Percentiles rank a stretch among this genome's conserved stretches.
phyloP scores from a whole-genome alignment of 2,888 invertebrate species.

The Epirrita christyi region DNA sequence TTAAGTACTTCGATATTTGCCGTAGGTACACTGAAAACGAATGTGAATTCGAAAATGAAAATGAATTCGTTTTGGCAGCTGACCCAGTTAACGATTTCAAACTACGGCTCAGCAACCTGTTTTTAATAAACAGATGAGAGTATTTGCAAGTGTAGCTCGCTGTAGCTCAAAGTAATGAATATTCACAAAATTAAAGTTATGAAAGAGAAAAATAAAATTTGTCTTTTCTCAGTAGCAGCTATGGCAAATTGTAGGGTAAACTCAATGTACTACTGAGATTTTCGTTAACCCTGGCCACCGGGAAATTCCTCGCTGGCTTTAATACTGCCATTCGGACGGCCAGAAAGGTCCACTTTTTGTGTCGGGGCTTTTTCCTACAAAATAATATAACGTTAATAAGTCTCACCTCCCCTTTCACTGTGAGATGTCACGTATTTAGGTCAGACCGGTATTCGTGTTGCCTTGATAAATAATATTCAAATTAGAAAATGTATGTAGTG shows the following conservation, averaged over 20 bases:
- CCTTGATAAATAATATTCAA: constrained; percentile 57
- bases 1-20: constrained; percentile 2
- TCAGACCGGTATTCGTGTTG: constrained; percentile 52
- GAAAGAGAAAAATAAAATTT: constrained; percentile 9
- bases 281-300: constrained; percentile 40
- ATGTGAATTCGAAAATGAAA: no score
- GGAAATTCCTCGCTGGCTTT: constrained; percentile 57
- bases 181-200: constrained; percentile 17
- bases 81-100: constrained; percentile 23
- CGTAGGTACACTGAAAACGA: neutral
- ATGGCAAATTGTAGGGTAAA: constrained; percentile 34
- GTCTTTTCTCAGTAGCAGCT: constrained; percentile 9
- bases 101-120: constrained; percentile 22
- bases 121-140: constrained; percentile 25
- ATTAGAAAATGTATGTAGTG: constrained; percentile 47
- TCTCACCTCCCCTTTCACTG: constrained; percentile 61
- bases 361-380: constrained; percentile 58
- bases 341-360: constrained; percentile 68
- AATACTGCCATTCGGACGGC: constrained; percentile 70
- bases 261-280: constrained; percentile 48
- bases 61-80: constrained; percentile 24
- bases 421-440: constrained; percentile 63
- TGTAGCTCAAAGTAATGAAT: constrained; percentile 15
- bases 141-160: constrained; percentile 17
- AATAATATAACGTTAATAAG: constrained; percentile 75